phyloP scores from a whole-genome alignment of 2,113 vertebrate genomes.

The Gymnobelideus leadbeateri region DNA sequence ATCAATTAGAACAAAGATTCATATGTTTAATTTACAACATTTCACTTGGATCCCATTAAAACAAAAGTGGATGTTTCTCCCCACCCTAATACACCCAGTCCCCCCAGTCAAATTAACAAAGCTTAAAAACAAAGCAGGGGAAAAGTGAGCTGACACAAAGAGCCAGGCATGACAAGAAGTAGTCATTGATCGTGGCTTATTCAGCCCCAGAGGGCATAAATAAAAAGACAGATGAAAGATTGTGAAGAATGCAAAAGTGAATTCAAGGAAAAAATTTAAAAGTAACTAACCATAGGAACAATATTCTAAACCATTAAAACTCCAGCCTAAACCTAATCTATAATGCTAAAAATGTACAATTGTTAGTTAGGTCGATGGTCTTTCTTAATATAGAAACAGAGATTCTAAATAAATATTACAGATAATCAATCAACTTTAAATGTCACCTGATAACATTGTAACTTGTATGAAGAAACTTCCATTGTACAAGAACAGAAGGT shows the following conservation, averaged over 20 bases:
- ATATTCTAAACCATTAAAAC: constrained; percentile 37
- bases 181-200: neutral
- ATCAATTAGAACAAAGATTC: constrained; percentile 24
- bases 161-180: constrained; percentile 25
- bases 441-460: rapidly evolving
- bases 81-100: neutral
- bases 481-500: neutral
- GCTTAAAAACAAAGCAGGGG: constrained; percentile 1
- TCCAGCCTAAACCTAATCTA: neutral
- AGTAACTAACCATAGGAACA: neutral
- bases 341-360: neutral
- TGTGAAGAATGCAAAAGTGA: rapidly evolving
- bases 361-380: neutral
- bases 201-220: constrained; percentile 6
- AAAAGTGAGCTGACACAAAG: neutral
- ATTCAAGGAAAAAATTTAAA: neutral
- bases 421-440: neutral
- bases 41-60: neutral
- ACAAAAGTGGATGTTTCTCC: neutral
- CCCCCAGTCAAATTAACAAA: neutral
- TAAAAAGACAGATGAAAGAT: neutral
- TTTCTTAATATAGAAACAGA: neutral
- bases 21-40: neutral
- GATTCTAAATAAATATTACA: neutral
- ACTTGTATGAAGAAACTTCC: neutral